Conservation (phyloP, 2,113 vertebrate species). For the Chionodraco myersi region DNA sequence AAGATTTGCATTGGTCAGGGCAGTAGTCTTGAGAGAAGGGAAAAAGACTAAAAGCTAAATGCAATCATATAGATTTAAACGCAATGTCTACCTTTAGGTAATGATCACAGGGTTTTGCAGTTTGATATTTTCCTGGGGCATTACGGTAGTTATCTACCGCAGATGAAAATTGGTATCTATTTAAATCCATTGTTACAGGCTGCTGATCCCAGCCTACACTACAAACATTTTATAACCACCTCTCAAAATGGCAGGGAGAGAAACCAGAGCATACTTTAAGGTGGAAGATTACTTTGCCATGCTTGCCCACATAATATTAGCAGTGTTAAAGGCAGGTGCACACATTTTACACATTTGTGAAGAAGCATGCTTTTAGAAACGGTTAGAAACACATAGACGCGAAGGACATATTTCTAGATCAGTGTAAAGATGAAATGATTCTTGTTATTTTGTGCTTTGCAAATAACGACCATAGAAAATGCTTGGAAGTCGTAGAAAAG, state of each 20-base stretch:
- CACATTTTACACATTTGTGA: background rate
- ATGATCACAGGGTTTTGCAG: background rate
- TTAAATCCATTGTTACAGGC: background rate
- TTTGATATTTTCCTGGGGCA: background rate
- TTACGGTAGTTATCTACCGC: background rate
- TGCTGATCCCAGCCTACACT: background rate
- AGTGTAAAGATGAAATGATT: too few relatives aligned
- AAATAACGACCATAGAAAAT: too few relatives aligned
- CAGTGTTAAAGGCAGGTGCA: background rate
- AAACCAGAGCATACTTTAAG: background rate
- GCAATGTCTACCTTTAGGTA: background rate
- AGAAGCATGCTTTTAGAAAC: background rate
- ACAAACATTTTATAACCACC: background rate
- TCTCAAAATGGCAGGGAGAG: background rate
- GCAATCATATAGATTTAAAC: background rate
- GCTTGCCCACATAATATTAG: background rate
- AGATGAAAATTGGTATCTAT: conserved; percentile 5
- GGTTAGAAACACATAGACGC: too few relatives aligned
- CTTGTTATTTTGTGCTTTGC: too few relatives aligned
- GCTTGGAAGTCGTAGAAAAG: too few relatives aligned
- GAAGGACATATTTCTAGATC: too few relatives aligned
- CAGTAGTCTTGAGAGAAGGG: background rate
- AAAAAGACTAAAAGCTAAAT: background rate
- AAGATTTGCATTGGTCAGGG: background rate
- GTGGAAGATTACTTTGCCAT: background rate